A percentile compares a stretch with the other conserved stretches of the same genome.
phyloP scores from a whole-genome alignment of 2,113 vertebrate genomes.

The Sinosuthora webbiana region DNA sequence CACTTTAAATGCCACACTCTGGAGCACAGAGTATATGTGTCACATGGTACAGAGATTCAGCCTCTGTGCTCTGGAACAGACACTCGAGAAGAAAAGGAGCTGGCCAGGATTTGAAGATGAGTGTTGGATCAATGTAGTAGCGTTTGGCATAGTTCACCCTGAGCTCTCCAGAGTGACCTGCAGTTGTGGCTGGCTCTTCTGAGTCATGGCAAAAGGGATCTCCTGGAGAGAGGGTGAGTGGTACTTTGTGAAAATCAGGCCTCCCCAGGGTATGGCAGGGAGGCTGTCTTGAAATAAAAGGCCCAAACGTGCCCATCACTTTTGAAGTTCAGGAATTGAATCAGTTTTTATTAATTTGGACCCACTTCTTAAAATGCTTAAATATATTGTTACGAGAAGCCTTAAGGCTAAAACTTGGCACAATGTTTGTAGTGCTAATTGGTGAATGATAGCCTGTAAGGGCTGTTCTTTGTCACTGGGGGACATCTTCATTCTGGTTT shows the following conservation, averaged over 20 bases:
- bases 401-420: background rate
- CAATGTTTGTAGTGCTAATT: background rate
- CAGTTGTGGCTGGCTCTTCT: background rate
- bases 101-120: background rate
- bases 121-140: fast-evolving
- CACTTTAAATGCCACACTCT: background rate
- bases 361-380: background rate
- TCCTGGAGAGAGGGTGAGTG: background rate
- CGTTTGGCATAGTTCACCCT: background rate
- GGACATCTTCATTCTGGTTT: background rate
- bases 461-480: background rate
- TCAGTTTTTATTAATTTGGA: background rate
- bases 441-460: background rate
- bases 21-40: background rate
- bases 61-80: fast-evolving
- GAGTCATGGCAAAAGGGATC: background rate
- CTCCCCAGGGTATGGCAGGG: background rate
- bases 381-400: background rate
- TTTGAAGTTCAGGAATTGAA: slow-evolving; percentile 7
- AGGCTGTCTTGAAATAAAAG: background rate
- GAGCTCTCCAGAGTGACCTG: background rate
- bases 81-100: fast-evolving
- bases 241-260: background rate
- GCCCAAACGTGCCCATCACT: background rate
- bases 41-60: fast-evolving